Conservation (phyloP, 2,113 vertebrate genomes). For the Elephas maximus region DNA sequence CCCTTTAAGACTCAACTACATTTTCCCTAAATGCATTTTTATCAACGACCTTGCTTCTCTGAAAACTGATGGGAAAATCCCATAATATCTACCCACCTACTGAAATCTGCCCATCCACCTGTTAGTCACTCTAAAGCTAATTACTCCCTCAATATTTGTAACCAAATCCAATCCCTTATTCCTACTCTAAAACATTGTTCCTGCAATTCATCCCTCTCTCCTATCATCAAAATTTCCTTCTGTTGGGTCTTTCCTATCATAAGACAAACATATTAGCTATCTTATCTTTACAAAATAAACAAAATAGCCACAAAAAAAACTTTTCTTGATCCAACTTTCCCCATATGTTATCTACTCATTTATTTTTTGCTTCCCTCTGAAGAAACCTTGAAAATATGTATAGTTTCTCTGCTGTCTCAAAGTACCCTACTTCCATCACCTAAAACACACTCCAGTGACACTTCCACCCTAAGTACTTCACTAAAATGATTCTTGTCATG, state of each 20-base stretch:
- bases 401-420: background rate
- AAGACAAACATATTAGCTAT: background rate
- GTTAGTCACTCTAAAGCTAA: background rate
- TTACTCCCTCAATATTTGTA: background rate
- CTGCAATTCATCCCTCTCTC: background rate
- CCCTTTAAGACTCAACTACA: too few species aligned
- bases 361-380: background rate
- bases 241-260: background rate
- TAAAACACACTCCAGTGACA: background rate
- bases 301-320: background rate
- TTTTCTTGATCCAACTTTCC: background rate
- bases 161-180: background rate
- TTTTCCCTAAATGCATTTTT: background rate
- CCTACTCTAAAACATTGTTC: background rate
- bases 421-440: background rate
- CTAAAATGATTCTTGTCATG: background rate
- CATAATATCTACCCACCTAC: background rate
- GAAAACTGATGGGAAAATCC: background rate
- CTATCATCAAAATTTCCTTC: background rate
- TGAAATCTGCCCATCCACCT: background rate
- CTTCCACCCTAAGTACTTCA: background rate
- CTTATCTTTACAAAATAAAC: background rate
- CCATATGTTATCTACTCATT: background rate
- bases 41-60: background rate
- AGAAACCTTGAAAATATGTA: background rate